Conservation (phyloP, 2,888 invertebrate species). For the Andrena dorsata region DNA sequence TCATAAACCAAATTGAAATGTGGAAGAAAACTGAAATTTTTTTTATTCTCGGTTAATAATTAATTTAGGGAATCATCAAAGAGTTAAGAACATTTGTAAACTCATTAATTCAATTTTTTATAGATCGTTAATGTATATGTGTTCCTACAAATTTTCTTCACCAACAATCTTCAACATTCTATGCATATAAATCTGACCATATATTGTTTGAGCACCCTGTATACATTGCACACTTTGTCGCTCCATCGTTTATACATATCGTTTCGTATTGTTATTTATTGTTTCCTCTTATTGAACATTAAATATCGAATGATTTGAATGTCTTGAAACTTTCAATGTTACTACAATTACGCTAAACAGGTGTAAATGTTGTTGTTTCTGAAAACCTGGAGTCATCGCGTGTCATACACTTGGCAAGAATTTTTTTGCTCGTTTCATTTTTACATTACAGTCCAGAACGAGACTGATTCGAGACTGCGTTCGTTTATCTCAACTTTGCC, state of each 20-base stretch:
- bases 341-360: constrained; percentile 33
- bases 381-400: constrained; percentile 26
- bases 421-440: constrained; percentile 34
- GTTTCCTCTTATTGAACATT: constrained; percentile 15
- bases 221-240: constrained; percentile 1
- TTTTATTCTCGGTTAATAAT: too few relatives aligned
- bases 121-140: not conserved
- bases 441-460: constrained; percentile 23
- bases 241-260: not conserved
- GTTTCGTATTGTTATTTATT: constrained; percentile 5
- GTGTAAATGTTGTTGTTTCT: constrained; percentile 34
- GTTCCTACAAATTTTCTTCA: not conserved
- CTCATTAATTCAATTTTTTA: too few relatives aligned
- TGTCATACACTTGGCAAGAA: constrained; percentile 42
- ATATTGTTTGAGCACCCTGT: not conserved
- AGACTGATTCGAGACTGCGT: constrained; percentile 26
- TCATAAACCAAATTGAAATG: too few relatives aligned
- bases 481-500: constrained; percentile 48
- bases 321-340: constrained; percentile 26
- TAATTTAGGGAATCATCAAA: too few relatives aligned
- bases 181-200: not conserved
- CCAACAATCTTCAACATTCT: not conserved
- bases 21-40: too few relatives aligned
- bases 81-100: too few relatives aligned
- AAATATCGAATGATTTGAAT: constrained; percentile 27